Conservation (phyloP, 1,140 invertebrate species). For the silkworm (Bombyx mori) region ASM3026992v2 NC_085109.1:5454001-5454500, state of each 20-base stretch:
- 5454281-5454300: constrained; percentile 1
- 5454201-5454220: constrained; percentile 65
- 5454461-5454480: no score
- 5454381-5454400: no score
- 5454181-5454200: constrained; percentile 59
- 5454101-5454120: constrained; percentile 52
- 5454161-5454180: constrained; percentile 52
- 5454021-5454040: constrained; percentile 28
- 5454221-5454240: constrained; percentile 64
- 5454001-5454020: constrained; percentile 26
- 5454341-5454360: no score
- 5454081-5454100: constrained; percentile 50
- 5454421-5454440: no score
- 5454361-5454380: no score
- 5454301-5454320: constrained; percentile 1
- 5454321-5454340: not conserved
- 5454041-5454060: constrained; percentile 23
- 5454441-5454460: no score
- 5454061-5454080: constrained; percentile 17
- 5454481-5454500: no score
- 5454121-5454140: constrained; percentile 66
- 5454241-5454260: constrained; percentile 12
- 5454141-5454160: constrained; percentile 63
- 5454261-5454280: not conserved
- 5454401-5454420: no score